Evolutionary conservation across 2,797 vertebrate genomes (phyloP).

Genomic region (Odontamblyopus rebecca): DNA sequence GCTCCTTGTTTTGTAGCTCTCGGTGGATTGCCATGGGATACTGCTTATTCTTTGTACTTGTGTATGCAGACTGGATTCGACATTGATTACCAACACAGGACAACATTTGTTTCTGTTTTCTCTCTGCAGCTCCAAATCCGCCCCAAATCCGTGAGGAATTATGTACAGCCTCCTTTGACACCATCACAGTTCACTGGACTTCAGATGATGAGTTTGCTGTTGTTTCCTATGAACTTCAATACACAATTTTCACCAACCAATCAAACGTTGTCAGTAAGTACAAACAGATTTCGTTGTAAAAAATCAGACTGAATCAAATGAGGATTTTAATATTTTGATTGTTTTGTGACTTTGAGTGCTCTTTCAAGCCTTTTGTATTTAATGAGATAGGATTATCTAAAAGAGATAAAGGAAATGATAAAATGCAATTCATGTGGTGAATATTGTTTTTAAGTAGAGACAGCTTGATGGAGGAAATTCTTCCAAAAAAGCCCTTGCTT

Average conservation of each 20-base stretch:
- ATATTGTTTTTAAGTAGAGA: constrained; percentile 37
- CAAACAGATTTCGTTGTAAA: constrained; percentile 22
- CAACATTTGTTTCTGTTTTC: constrained; percentile 36
- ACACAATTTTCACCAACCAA: constrained; percentile 96
- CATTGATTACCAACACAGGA: constrained; percentile 28
- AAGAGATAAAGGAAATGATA: constrained; percentile 17
- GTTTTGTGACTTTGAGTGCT: constrained; percentile 26
- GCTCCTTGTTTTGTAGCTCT: constrained; percentile 30
- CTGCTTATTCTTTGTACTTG: background rate
- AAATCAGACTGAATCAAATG: constrained; percentile 33
- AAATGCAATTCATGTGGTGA: constrained; percentile 38
- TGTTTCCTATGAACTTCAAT: constrained; percentile 95
- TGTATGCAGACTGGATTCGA: constrained; percentile 22
- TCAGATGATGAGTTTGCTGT: constrained; percentile 97
- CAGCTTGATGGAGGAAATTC: constrained; percentile 53
- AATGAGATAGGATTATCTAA: constrained; percentile 48
- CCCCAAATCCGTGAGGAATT: constrained; percentile 95
- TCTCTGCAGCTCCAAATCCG: constrained; percentile 87
- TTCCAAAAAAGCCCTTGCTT: constrained; percentile 56
- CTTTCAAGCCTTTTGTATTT: constrained; percentile 26
- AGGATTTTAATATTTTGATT: constrained; percentile 29
- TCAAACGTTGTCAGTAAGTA: constrained; percentile 95
- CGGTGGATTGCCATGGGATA: background rate
- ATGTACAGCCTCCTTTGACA: constrained; percentile 96
- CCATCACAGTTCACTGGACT: constrained; percentile 97